phyloP scores from a whole-genome alignment of 92 coral and sea anemone species.

The Phymanthus crucifer region DNA sequence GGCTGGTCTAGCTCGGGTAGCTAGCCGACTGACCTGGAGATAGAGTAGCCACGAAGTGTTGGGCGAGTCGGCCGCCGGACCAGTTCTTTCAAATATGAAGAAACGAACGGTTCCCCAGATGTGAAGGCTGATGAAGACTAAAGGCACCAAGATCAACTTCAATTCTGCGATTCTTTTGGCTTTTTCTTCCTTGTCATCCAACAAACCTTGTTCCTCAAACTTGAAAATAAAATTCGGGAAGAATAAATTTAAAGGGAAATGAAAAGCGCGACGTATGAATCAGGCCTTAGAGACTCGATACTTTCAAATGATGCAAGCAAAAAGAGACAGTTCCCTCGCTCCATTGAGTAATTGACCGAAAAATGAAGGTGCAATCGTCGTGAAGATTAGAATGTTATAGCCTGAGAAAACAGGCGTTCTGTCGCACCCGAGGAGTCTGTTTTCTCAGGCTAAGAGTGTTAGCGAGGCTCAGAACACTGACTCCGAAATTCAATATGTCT shows the following conservation, averaged over 20 bases:
- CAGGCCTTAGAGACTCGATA: no score
- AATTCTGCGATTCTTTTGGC: constrained; percentile 56
- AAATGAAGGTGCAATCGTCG: no score
- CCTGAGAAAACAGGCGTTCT: no score
- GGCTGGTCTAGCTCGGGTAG: no score
- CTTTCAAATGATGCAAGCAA: no score
- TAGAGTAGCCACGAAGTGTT: background rate
- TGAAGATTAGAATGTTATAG: no score
- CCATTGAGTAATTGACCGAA: background rate
- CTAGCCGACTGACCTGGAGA: background rate
- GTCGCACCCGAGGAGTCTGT: no score
- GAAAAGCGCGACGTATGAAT: no score
- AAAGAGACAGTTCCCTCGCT: background rate
- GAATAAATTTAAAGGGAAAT: background rate
- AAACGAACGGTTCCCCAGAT: constrained; percentile 78
- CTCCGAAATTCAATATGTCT: no score
- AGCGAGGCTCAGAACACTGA: no score
- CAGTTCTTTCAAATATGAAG: constrained; percentile 1
- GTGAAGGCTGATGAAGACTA: constrained; percentile 69
- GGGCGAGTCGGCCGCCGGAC: background rate
- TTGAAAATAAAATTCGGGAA: background rate
- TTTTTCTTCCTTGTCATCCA: constrained; percentile 9
- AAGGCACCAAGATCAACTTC: constrained; percentile 68
- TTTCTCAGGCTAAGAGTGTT: no score
- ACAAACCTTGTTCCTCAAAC: background rate